Conservation (phyloP, 1,140 invertebrate genomes). For the Araneus ventricosus region DNA sequence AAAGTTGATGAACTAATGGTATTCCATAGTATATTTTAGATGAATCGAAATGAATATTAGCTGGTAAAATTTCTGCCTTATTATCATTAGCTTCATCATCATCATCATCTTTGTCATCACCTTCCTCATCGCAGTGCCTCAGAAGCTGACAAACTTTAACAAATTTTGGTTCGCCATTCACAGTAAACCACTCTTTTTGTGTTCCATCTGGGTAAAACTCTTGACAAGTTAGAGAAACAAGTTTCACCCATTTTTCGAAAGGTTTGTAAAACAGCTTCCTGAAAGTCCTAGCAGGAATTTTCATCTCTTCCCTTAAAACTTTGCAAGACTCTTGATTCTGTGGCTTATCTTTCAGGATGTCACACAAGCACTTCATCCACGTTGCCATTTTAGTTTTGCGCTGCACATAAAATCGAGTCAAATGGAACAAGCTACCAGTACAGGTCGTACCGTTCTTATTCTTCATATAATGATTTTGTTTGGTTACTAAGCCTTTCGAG, state of each 20-base stretch:
- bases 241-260: slow-evolving; percentile 41
- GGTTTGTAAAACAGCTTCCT: slow-evolving; percentile 47
- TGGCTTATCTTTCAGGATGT: too few species aligned
- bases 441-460: slow-evolving; percentile 34
- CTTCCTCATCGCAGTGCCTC: slow-evolving; percentile 77
- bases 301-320: slow-evolving; percentile 34
- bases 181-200: slow-evolving; percentile 80
- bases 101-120: slow-evolving; percentile 79
- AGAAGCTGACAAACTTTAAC: slow-evolving; percentile 72
- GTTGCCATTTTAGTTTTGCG: slow-evolving; percentile 49
- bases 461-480: slow-evolving; percentile 81
- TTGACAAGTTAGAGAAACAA: slow-evolving; percentile 82
- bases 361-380: slow-evolving; percentile 60
- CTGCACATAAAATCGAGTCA: slow-evolving; percentile 73
- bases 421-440: slow-evolving; percentile 67
- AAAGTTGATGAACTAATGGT: slow-evolving; percentile 81
- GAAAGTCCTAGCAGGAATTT: slow-evolving; percentile 36
- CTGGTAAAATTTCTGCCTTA: slow-evolving; percentile 77
- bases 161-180: slow-evolving; percentile 81
- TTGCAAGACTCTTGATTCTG: slow-evolving; percentile 55
- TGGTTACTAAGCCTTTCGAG: slow-evolving; percentile 84
- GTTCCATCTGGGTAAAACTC: slow-evolving; percentile 83
- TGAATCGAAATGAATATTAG: slow-evolving; percentile 65
- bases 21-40: slow-evolving; percentile 75
- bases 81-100: slow-evolving; percentile 80